These are phyloP conservation scores for Meta bourneti DNA, from an alignment of 2,888 invertebrate genomes.

Conservation along the genomic window DNA sequence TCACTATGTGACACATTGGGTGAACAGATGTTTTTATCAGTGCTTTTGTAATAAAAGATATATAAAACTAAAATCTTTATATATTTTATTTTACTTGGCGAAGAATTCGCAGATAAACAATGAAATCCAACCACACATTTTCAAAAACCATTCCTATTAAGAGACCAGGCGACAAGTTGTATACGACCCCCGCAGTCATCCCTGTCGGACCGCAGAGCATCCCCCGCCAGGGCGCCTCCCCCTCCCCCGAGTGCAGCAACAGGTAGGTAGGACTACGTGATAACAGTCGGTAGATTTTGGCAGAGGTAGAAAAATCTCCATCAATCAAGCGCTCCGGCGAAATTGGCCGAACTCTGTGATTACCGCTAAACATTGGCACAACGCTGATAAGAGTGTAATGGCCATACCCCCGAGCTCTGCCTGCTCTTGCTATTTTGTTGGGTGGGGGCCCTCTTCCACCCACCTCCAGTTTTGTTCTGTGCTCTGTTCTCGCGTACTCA, in stretches of 20 bases:
- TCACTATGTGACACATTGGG: no score
- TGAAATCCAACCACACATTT: background rate
- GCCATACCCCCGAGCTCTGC: constrained; percentile 39
- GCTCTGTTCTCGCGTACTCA: constrained; percentile 61
- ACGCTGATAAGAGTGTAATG: constrained; percentile 71
- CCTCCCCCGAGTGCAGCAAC: constrained; percentile 39
- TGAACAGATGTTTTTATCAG: no score
- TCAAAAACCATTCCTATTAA: background rate
- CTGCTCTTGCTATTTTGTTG: constrained; percentile 8
- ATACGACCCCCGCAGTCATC: no score
- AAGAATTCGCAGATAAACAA: background rate
- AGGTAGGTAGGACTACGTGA: constrained; percentile 74
- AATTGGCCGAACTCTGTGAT: constrained; percentile 76
- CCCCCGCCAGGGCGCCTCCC: no score
- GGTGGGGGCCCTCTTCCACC: background rate
- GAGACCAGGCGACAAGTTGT: no score
- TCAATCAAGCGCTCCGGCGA: constrained; percentile 64
- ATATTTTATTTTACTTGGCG: background rate
- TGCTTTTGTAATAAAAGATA: background rate
- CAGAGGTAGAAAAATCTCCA: constrained; percentile 72
- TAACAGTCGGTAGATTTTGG: constrained; percentile 73
- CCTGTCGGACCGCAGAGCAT: no score
- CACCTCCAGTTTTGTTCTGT: constrained; percentile 61
- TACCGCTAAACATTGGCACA: constrained; percentile 77
- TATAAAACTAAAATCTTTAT: background rate